Conservation (phyloP, 1,140 invertebrate species). For the Chymomyza costata region DNA sequence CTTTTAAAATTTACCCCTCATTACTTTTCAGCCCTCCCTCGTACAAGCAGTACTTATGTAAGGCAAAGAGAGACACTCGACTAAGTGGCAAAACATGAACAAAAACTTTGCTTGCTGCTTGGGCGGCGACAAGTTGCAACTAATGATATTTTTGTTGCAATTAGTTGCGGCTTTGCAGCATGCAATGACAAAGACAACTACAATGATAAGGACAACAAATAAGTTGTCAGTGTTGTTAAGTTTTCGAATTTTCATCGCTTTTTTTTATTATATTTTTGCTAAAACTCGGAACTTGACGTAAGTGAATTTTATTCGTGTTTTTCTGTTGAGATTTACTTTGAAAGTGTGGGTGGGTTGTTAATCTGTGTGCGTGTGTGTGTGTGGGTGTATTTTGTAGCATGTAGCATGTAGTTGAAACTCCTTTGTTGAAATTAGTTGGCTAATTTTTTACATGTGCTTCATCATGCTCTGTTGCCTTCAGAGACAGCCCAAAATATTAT, state of each 20-base stretch:
- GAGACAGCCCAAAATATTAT: no score
- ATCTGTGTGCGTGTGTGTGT: slow-evolving; percentile 6
- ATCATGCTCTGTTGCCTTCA: slow-evolving; percentile 18
- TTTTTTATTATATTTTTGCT: slow-evolving; percentile 53
- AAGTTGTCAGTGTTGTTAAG: slow-evolving; percentile 68
- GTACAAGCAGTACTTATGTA: no score
- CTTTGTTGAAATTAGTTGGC: slow-evolving; percentile 23
- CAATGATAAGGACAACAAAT: slow-evolving; percentile 46
- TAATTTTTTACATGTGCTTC: slow-evolving; percentile 19
- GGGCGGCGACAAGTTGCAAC: slow-evolving; percentile 69
- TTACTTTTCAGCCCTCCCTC: no score
- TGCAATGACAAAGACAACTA: no score
- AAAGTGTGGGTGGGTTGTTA: no score
- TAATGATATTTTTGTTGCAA: slow-evolving; percentile 72
- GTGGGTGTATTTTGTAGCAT: slow-evolving; percentile 5
- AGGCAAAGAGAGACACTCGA: no score
- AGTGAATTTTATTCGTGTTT: slow-evolving; percentile 71
- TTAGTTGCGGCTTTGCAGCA: slow-evolving; percentile 63
- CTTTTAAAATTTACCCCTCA: no score
- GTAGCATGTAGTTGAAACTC: no score
- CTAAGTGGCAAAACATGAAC: slow-evolving; percentile 70
- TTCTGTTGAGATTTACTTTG: no score
- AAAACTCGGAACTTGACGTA: slow-evolving; percentile 58
- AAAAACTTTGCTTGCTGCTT: slow-evolving; percentile 65
- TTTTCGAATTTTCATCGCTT: slow-evolving; percentile 69